phyloP scores from a whole-genome alignment of 64 coral and sea anemone species.

The Cladopsammia gracilis region DNA sequence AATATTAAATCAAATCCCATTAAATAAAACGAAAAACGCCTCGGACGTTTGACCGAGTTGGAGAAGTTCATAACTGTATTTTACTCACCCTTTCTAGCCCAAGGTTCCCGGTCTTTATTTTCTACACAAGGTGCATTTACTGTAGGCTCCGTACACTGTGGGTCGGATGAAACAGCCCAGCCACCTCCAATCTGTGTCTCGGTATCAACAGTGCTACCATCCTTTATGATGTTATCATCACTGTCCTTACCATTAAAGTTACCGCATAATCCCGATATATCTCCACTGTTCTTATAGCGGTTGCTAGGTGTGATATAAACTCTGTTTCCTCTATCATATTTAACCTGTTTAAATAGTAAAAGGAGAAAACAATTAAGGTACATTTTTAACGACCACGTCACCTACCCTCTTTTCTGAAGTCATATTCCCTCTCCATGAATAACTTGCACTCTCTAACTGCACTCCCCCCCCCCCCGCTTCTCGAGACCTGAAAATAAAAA shows the following conservation, averaged over 20 bases:
- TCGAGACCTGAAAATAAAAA: no score
- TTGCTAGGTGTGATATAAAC: conserved; percentile 84
- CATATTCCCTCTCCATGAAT: no score
- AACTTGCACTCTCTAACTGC: no score
- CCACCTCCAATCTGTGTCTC: not conserved
- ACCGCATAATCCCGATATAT: conserved; percentile 85
- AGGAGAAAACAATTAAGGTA: not conserved
- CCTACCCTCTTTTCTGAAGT: no score
- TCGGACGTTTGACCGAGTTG: not conserved
- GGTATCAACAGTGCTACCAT: not conserved
- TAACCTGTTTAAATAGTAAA: conserved; percentile 52
- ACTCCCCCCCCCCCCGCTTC: no score
- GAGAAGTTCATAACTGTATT: not conserved
- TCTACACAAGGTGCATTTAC: conserved; percentile 46
- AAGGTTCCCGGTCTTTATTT: conserved; percentile 61
- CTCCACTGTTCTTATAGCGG: not conserved
- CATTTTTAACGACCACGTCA: no score
- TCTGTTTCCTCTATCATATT: conserved; percentile 85
- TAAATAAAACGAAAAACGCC: no score
- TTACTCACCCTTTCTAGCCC: conserved; percentile 89
- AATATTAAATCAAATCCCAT: no score
- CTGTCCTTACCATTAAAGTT: conserved; percentile 81
- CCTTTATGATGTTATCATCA: conserved; percentile 39
- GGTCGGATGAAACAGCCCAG: not conserved
- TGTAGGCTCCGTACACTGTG: not conserved